These are phyloP conservation scores for Geodia barretti DNA, from an alignment of 37 sponge, comb jelly and placozoan genomes.

Conservation along the genomic window DNA sequence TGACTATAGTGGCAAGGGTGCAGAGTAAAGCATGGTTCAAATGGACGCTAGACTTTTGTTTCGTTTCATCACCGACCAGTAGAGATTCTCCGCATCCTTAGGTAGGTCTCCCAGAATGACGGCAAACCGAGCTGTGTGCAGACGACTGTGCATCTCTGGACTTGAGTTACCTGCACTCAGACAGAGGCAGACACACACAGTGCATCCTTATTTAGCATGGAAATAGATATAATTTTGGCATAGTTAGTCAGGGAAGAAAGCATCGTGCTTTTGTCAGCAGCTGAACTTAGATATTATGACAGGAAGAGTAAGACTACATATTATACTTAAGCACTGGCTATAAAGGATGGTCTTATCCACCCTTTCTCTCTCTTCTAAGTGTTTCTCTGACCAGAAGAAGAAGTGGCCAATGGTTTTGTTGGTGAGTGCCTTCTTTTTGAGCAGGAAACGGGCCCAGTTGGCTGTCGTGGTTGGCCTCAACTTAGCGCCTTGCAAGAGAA, in stretches of 20 bases:
- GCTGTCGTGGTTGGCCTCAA: constrained; percentile 82
- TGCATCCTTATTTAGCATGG: too few relatives aligned
- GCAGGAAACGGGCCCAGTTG: constrained; percentile 73
- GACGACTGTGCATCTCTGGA: constrained; percentile 67
- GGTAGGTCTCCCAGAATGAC: constrained; percentile 81
- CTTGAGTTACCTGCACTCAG: constrained; percentile 56
- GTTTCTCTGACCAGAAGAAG: constrained; percentile 93
- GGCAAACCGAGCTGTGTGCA: constrained; percentile 45
- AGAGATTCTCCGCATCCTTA: constrained; percentile 72
- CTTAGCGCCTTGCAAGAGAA: constrained; percentile 88
- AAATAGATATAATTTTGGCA: too few relatives aligned
- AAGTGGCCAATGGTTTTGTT: constrained; percentile 81
- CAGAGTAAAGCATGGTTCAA: neutral
- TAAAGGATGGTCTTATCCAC: too few relatives aligned
- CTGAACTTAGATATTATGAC: too few relatives aligned
- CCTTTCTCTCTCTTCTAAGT: too few relatives aligned
- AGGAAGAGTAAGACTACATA: too few relatives aligned
- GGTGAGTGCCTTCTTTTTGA: constrained; percentile 70
- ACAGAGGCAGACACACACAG: too few relatives aligned
- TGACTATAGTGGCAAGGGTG: too few relatives aligned
- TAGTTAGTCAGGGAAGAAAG: too few relatives aligned
- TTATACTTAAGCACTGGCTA: too few relatives aligned
- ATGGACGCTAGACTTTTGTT: neutral
- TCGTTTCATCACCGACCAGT: constrained; percentile 44
- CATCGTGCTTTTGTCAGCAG: too few relatives aligned